Evolutionary conservation across 2,888 invertebrate genomes (phyloP), one percentile per base, ranked within the genome.

Genomic region (Pammene aurita): DNA sequence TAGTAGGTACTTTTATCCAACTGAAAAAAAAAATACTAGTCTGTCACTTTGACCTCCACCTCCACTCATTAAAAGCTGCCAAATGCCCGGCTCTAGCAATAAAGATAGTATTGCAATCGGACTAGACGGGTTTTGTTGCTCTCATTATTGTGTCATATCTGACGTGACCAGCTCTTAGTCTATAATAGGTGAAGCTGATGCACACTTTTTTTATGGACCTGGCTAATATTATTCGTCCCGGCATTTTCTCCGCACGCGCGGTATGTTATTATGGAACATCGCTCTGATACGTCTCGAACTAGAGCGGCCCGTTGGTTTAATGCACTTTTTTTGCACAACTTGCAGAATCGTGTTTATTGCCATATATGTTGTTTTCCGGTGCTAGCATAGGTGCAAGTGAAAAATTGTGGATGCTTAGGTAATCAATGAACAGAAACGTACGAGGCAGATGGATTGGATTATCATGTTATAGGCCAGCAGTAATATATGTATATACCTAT

Each of bases 171-270:
- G 7, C 38, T 26, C 26, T 26, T 26, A 26, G 26, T 26, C 38
- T 5, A 9, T 55, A 61, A 62, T 67, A 52, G 26, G 26, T 26
- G 26, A 26, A 26, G 57, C 55, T 35, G 46, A n/a, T 64, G 54
- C 18, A 46, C 41, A 69, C n/a, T 38, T 57, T 69, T 64, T 69
- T 67, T 67, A 55, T 60, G 48, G 50, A 50, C 26, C 58, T 55
- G 10, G 54, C 54, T 69, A 64, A 69, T 69, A 42, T 54, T 54
- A 65, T 64, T 60, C 69, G 46, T 26, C 63, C 18, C 52, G 48
- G 4, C 54, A 64, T 58, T 69, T 69, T 69, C 69, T 60, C 69
- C 65, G 38, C 69, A 65, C 65, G 69, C 64, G 55, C 54, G 60
- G 60, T 41, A 65, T 57, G 54, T 52, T 68, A 48, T 68, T 68